Percentiles rank a stretch among this genome's conserved stretches.
phyloP scores from a whole-genome alignment of 2,113 vertebrate species.

The Eclectus roratus region DNA sequence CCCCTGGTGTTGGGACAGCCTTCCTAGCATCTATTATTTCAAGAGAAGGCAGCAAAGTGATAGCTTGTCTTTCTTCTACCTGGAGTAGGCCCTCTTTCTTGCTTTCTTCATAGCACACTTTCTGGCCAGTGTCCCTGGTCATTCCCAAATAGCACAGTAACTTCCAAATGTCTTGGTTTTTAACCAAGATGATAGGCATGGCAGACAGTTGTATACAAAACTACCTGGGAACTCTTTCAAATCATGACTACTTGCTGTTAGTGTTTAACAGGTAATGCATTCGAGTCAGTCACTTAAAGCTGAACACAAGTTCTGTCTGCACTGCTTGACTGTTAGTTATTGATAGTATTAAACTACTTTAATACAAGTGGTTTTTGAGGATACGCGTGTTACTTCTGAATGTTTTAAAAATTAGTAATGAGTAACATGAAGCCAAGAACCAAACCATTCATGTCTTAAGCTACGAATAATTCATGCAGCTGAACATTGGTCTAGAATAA shows the following conservation, averaged over 20 bases:
- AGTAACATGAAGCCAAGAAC: not conserved
- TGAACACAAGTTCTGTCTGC: not conserved
- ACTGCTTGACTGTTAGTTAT: not conserved
- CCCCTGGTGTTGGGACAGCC: not conserved
- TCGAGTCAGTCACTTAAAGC: not conserved
- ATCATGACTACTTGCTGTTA: not conserved
- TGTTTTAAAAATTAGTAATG: not conserved
- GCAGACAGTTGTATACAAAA: not conserved
- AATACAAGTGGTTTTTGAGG: not conserved
- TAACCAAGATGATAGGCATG: not conserved
- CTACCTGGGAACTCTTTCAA: not conserved
- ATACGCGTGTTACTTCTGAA: not conserved
- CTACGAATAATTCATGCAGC: not conserved
- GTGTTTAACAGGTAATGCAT: not conserved
- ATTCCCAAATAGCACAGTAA: not conserved
- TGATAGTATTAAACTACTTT: not conserved
- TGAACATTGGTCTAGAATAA: not conserved
- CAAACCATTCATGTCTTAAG: not conserved
- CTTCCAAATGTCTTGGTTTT: not conserved
- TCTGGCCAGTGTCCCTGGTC: not conserved
- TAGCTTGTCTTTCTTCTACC: not conserved
- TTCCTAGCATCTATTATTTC: not conserved
- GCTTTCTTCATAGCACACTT: not conserved
- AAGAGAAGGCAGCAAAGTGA: not conserved
- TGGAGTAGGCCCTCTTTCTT: not conserved